Conservation (phyloP, 1,140 invertebrate species). For the Dendrolimus punctatus region DNA sequence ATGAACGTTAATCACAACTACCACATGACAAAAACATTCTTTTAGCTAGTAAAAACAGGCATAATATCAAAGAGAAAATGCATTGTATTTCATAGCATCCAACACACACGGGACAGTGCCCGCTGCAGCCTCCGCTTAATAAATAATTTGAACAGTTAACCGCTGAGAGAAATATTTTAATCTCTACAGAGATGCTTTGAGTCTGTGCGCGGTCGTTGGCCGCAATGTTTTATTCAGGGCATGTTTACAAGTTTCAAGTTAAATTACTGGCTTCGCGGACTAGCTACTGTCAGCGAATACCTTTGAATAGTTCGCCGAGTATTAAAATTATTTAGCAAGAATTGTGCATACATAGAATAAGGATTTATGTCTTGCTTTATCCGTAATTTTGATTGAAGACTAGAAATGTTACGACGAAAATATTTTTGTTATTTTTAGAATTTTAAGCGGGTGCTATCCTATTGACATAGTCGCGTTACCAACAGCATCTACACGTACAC, state of each 20-base stretch:
- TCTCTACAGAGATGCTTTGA: constrained; percentile 49
- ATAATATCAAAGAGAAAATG: constrained; percentile 2
- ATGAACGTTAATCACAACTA: not conserved
- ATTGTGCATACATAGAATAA: too few relatives aligned
- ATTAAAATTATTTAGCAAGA: not conserved
- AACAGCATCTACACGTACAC: too few relatives aligned
- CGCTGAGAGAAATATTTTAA: constrained; percentile 58
- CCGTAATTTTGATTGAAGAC: too few relatives aligned
- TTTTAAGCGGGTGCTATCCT: too few relatives aligned
- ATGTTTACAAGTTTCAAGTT: constrained; percentile 28
- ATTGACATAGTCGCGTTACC: too few relatives aligned
- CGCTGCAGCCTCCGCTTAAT: constrained; percentile 26
- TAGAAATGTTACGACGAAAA: too few relatives aligned
- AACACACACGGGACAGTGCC: constrained; percentile 5
- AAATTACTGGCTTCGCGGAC: constrained; percentile 17
- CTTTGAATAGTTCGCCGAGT: constrained; percentile 8
- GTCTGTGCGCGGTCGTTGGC: constrained; percentile 34
- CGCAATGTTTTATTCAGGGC: constrained; percentile 40
- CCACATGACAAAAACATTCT: not conserved
- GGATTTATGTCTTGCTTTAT: too few relatives aligned
- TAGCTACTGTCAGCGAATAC: constrained; percentile 7
- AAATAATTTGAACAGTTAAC: constrained; percentile 56
- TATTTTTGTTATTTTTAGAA: too few relatives aligned
- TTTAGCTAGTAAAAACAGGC: not conserved
- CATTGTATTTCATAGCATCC: constrained; percentile 4